Evolutionary conservation across 2,888 invertebrate species (phyloP), one percentile per base, ranked within the genome.

Genomic region (Lycaena phlaeas): DNA sequence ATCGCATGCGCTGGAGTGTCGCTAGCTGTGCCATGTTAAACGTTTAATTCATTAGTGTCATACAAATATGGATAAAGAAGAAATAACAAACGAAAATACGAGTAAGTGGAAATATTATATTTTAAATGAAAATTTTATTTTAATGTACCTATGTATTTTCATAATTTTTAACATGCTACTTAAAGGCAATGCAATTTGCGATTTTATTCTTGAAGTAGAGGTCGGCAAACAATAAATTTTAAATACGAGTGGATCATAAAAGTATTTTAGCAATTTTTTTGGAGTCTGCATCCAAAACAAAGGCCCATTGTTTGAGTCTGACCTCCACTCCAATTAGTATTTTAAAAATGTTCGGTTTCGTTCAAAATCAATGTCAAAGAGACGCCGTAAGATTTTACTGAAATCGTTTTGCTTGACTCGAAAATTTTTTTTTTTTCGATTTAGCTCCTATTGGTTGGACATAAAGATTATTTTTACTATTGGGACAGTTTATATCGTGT

Each of bases 291-390:
- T 14, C 26, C 6, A 9, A 10, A 34, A 34, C 34, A 34, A 34
- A 34, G 22, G 18, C 12, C 34, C 22, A 34, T 34, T 34, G 34
- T 34, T 22, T 14, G 4, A 11, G 26, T 7, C 10, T 45, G 40
- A 50, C 53, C 55, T 58, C 50, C 58, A 63, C 61, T 64, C 60
- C 56, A 63, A 55, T 64, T 69, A 61, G 62, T 64, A 56, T 59
- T 58, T 59, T 54, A 46, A 61, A 64, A 62, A 68, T 65, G 67
- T 64, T 59, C 61, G 60, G 57, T 54, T 55, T 59, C 57, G 52
- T 57, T 67, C 61, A 64, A 77, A 79, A 77, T 73, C 74, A 77
- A 77, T 74, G 75, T 74, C 76, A 76, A 74, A 77, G 66, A 67
- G 66, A 68, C 68, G 64, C 64, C 66, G 69, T 68, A 64, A 49